Evolutionary conservation across 2,113 vertebrate genomes (phyloP).

Genomic region (Erinaceus europaeus): DNA sequence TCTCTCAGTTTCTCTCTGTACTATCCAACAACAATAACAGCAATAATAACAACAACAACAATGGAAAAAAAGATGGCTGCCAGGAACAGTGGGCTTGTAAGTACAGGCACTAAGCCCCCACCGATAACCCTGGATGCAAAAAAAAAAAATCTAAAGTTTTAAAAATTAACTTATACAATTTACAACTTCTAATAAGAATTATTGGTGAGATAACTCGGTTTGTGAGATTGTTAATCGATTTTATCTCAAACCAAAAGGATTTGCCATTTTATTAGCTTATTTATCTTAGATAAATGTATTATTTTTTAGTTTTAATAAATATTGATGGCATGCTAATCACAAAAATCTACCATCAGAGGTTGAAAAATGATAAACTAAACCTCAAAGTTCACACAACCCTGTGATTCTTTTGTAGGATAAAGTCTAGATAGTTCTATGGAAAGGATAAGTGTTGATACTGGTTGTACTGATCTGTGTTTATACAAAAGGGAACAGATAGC

Average conservation of each 20-base stretch:
- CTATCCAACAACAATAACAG: too few relatives aligned
- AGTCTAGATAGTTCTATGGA: neutral
- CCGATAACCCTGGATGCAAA: too few relatives aligned
- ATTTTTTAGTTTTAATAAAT: neutral
- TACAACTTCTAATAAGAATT: neutral
- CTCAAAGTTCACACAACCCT: constrained; percentile 1
- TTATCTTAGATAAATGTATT: neutral
- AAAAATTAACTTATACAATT: neutral
- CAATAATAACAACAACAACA: too few relatives aligned
- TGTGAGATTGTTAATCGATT: neutral
- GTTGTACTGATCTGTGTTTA: constrained; percentile 6
- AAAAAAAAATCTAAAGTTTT: neutral
- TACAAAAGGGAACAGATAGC: constrained; percentile 30
- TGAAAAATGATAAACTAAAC: constrained; percentile 35
- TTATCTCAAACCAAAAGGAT: neutral
- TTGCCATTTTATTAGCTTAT: neutral
- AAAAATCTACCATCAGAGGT: neutral
- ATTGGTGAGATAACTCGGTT: neutral
- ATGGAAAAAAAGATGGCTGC: too few relatives aligned
- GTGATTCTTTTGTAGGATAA: neutral
- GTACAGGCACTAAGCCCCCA: too few relatives aligned
- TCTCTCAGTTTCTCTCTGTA: too few relatives aligned
- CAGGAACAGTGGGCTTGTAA: too few relatives aligned
- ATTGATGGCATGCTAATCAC: neutral
- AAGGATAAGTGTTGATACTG: constrained; percentile 1